These are phyloP conservation scores for Phengaris arion DNA, from an alignment of 2,888 invertebrate species.

Conservation along the genomic window DNA sequence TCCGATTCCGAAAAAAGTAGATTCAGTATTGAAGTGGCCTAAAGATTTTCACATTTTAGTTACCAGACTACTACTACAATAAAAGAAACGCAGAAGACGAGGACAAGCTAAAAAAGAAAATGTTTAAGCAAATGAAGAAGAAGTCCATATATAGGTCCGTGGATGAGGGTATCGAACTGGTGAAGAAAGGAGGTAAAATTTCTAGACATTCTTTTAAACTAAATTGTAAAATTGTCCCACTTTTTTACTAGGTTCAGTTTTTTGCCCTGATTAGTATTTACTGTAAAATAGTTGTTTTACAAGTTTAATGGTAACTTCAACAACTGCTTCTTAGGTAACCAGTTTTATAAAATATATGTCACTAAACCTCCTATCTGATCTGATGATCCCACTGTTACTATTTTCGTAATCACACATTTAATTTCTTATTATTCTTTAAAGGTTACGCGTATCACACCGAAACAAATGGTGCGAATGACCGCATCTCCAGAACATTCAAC, in stretches of 20 bases:
- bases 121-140: constrained; percentile 55
- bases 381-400: too few relatives aligned
- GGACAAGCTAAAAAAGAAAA: constrained; percentile 55
- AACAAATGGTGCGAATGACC: constrained; percentile 60
- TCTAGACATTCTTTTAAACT: too few relatives aligned
- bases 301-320: too few relatives aligned
- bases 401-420: too few relatives aligned
- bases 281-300: too few relatives aligned
- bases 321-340: too few relatives aligned
- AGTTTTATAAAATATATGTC: too few relatives aligned
- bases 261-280: too few relatives aligned
- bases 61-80: constrained; percentile 56
- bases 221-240: too few relatives aligned
- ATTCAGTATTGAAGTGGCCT: neutral
- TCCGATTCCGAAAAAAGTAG: neutral
- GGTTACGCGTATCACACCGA: constrained; percentile 77
- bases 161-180: constrained; percentile 44
- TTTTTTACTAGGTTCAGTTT: too few relatives aligned
- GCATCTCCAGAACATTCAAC: constrained; percentile 62
- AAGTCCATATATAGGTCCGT: constrained; percentile 33
- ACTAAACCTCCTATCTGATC: too few relatives aligned
- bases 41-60: constrained; percentile 4
- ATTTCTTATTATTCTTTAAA: constrained; percentile 35
- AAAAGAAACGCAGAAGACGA: constrained; percentile 55
- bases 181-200: constrained; percentile 58